Percentiles rank a stretch among this genome's conserved stretches.
Evolutionary conservation across 1,140 invertebrate genomes (phyloP).

Genomic region (Caenorhabditis latens): DNA sequence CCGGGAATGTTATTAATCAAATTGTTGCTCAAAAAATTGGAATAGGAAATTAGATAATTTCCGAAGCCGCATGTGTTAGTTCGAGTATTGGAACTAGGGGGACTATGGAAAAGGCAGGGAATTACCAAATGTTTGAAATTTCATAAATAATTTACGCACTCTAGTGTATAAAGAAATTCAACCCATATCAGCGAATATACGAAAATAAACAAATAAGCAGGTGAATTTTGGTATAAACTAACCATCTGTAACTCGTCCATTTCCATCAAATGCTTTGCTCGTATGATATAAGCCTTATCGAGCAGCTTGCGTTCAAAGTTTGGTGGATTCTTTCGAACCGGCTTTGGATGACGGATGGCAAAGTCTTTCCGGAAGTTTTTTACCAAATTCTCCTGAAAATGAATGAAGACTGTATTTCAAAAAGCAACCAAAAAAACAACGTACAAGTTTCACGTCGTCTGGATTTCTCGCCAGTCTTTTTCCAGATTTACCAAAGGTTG

Average conservation of each 20-base stretch:
- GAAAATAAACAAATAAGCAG: not conserved
- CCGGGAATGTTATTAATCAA: no score
- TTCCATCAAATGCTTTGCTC: not conserved
- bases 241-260: conserved; percentile 11
- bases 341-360: not conserved
- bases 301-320: not conserved
- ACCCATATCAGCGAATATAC: not conserved
- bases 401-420: not conserved
- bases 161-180: not conserved
- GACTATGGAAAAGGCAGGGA: no score
- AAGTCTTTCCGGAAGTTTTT: not conserved
- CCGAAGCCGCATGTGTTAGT: no score
- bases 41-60: no score
- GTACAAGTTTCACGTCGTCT: not conserved
- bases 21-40: no score
- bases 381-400: not conserved
- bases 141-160: not conserved
- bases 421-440: not conserved
- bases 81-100: no score
- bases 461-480: not conserved
- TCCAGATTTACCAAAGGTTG: not conserved
- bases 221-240: not conserved
- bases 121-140: no score
- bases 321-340: not conserved
- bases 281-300: not conserved